Evolutionary conservation across 2,888 invertebrate species (phyloP).

Genomic region (Amblyjoppa fuscipennis): DNA sequence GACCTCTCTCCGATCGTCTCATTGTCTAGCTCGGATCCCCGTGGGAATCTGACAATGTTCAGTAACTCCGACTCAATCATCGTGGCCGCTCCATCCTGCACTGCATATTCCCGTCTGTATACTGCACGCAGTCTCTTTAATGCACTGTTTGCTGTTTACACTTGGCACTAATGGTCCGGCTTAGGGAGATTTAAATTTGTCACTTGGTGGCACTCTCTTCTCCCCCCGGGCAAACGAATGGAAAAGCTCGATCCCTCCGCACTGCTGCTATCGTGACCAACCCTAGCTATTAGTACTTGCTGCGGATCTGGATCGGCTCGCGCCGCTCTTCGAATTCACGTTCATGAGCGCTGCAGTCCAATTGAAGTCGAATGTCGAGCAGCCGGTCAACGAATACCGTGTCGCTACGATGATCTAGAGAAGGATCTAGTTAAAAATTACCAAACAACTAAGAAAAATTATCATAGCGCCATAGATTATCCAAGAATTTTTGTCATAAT

Average conservation of each 20-base stretch:
- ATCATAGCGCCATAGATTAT: too few species aligned
- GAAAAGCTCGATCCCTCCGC: slow-evolving; percentile 21
- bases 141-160: slow-evolving; percentile 84
- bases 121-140: slow-evolving; percentile 77
- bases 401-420: neutral
- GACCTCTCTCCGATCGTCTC: slow-evolving; percentile 65
- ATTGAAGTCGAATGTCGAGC: neutral
- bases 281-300: neutral
- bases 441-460: too few species aligned
- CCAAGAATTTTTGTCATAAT: too few species aligned
- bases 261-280: neutral
- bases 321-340: neutral
- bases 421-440: too few species aligned
- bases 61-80: slow-evolving; percentile 61
- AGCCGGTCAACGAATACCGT: neutral
- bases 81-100: slow-evolving; percentile 10
- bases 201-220: slow-evolving; percentile 74
- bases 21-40: slow-evolving; percentile 79
- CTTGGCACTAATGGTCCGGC: slow-evolving; percentile 84
- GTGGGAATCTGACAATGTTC: slow-evolving; percentile 84
- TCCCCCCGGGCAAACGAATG: slow-evolving; percentile 37
- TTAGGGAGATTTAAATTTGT: slow-evolving; percentile 85
- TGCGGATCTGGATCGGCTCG: neutral
- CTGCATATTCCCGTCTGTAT: slow-evolving; percentile 50
- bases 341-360: neutral